phyloP scores from a whole-genome alignment of 2,113 vertebrate genomes.

The Tricholaema leucomelas region DNA sequence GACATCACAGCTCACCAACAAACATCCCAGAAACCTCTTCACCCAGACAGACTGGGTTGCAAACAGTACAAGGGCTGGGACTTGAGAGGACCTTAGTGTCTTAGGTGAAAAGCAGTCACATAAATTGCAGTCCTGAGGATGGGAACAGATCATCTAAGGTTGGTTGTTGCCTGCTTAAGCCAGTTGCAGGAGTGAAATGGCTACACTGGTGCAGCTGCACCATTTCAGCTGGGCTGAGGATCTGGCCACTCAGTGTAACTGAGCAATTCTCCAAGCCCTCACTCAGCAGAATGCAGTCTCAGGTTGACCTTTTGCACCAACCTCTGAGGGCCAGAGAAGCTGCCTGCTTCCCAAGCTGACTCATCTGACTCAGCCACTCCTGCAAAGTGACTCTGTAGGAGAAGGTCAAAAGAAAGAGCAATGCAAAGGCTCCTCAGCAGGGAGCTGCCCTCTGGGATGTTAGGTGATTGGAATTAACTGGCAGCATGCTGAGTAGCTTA shows the following conservation, averaged over 20 bases:
- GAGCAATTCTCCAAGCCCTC: conserved; percentile 12
- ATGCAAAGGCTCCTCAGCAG: conserved; percentile 59
- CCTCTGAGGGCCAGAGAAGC: conserved; percentile 46
- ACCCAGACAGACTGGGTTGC: neutral
- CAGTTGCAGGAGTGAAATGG: neutral
- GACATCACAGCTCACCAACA: no score
- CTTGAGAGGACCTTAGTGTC: neutral
- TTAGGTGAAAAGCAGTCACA: neutral
- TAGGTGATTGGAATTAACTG: conserved; percentile 69
- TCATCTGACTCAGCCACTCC: conserved; percentile 58
- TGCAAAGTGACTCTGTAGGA: conserved; percentile 65
- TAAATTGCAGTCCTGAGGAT: neutral
- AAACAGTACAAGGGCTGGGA: neutral
- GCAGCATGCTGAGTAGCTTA: conserved; percentile 63
- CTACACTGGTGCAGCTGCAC: neutral
- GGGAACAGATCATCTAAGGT: neutral
- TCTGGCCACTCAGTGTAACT: neutral
- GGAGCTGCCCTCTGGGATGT: conserved; percentile 67
- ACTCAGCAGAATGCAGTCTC: conserved; percentile 46
- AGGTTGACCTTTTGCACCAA: conserved; percentile 17
- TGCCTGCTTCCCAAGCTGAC: conserved; percentile 48
- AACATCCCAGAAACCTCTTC: no score
- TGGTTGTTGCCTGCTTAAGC: neutral
- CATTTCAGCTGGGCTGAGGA: neutral
- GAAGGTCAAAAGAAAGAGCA: conserved; percentile 64